These are phyloP conservation scores for Engystomops pustulosus DNA, from an alignment of 2,113 vertebrate genomes.

Conservation along the genomic window DNA sequence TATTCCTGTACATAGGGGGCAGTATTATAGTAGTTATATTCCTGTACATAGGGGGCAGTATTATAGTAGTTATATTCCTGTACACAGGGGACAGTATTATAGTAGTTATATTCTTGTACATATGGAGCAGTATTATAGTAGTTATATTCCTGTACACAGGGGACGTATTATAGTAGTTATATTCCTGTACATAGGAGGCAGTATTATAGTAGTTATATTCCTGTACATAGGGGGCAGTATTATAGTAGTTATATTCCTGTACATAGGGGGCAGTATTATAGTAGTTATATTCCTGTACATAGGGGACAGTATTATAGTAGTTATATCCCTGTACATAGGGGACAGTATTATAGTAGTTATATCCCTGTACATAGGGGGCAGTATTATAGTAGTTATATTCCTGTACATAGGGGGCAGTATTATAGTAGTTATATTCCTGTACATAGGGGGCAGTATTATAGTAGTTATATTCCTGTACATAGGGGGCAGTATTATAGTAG, in stretches of 20 bases:
- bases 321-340: neutral
- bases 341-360: too few species aligned
- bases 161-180: neutral
- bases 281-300: too few species aligned
- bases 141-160: too few species aligned
- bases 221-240: neutral
- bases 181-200: neutral
- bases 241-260: neutral
- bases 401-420: neutral
- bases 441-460: neutral
- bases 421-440: too few species aligned
- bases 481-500: too few species aligned
- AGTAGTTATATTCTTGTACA: neutral
- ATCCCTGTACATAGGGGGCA: too few species aligned
- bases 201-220: too few species aligned
- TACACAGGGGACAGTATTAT: neutral
- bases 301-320: neutral
- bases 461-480: neutral
- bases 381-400: neutral
- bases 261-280: neutral
- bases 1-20: neutral
- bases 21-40: neutral
- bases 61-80: too few species aligned
- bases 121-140: neutral
- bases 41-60: neutral